Evolutionary conservation across 2,797 vertebrate genomes (phyloP).

Genomic region (Pangasius djambal): DNA sequence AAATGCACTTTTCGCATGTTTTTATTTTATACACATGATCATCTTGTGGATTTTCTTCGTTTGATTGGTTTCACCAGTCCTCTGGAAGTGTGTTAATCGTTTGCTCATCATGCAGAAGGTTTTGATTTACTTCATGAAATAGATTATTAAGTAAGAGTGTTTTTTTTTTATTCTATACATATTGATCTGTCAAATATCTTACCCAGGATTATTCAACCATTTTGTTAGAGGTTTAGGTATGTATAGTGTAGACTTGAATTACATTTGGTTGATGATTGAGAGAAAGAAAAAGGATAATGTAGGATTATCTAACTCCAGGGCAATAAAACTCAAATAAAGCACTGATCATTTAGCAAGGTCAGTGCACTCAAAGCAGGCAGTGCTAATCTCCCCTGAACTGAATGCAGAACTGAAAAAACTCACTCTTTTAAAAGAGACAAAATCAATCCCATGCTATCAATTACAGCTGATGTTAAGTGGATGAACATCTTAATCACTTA

Average conservation of each 20-base stretch:
- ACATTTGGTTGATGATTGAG: not conserved
- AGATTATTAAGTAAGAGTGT: not conserved
- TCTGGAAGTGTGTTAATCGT: not conserved
- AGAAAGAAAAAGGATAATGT: not conserved
- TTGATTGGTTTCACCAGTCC: not conserved
- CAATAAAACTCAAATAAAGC: not conserved
- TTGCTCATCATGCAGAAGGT: not conserved
- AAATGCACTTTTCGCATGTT: too few species aligned
- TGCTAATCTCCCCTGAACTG: not conserved
- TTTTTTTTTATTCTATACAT: not conserved
- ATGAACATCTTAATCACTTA: not conserved
- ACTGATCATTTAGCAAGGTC: not conserved
- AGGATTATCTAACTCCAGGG: not conserved
- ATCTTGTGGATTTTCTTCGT: not conserved
- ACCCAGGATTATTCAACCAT: not conserved
- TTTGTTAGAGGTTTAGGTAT: not conserved
- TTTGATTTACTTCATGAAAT: not conserved
- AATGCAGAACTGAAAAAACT: not conserved
- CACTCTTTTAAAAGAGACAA: not conserved
- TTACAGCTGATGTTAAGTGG: not conserved
- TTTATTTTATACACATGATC: not conserved
- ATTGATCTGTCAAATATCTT: not conserved
- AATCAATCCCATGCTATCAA: constrained; percentile 1
- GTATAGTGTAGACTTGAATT: not conserved
- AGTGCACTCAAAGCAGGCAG: not conserved